These are phyloP conservation scores for Sminthurides bifidus DNA, from an alignment of 1,140 invertebrate genomes.

Conservation along the genomic window DNA sequence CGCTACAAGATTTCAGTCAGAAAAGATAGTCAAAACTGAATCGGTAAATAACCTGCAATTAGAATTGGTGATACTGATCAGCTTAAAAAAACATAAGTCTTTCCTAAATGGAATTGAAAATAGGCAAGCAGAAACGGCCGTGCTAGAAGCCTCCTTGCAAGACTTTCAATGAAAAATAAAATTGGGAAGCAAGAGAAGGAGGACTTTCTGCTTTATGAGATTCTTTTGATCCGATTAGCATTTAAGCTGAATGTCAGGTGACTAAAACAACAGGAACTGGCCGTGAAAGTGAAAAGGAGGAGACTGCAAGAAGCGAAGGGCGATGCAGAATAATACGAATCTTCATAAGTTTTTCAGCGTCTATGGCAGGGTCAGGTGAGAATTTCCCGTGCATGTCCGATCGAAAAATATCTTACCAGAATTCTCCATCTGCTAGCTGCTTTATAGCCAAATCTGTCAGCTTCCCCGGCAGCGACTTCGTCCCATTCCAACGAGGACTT, in stretches of 20 bases:
- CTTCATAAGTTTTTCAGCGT: neutral
- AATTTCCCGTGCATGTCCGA: neutral
- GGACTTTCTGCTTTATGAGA: no score
- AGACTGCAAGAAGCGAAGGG: neutral
- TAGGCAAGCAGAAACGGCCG: no score
- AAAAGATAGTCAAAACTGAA: no score
- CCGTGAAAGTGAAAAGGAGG: neutral
- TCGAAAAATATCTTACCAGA: slow-evolving; percentile 47
- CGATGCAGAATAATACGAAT: neutral
- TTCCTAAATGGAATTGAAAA: no score
- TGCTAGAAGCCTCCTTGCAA: no score
- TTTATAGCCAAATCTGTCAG: slow-evolving; percentile 54
- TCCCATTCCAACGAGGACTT: slow-evolving; percentile 59
- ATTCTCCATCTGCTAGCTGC: slow-evolving; percentile 61
- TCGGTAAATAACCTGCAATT: no score
- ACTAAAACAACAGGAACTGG: neutral
- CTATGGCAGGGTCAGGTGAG: neutral
- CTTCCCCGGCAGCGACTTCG: slow-evolving; percentile 55
- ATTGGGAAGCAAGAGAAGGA: no score
- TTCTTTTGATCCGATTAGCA: neutral
- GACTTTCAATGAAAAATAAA: no score
- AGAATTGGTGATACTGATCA: no score
- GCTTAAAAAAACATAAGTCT: no score
- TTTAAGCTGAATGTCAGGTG: neutral
- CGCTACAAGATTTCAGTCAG: no score